phyloP scores from a whole-genome alignment of 2,888 invertebrate species.

The Molorchus minor region DNA sequence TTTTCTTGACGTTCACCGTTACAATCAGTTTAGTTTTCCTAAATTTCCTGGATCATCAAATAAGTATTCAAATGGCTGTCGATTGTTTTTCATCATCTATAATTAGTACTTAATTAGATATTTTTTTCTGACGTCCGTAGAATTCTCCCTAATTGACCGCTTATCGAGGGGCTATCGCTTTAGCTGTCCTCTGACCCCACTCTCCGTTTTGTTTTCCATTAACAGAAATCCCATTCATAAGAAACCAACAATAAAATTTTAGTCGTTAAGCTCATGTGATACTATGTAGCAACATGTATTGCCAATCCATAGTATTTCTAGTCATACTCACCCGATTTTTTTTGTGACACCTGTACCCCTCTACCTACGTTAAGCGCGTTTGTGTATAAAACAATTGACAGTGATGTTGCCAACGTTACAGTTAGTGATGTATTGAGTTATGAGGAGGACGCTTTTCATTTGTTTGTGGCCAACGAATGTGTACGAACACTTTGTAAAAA shows the following conservation, averaged over 20 bases:
- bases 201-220: constrained; percentile 1
- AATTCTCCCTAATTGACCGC: too few relatives aligned
- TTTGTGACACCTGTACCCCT: constrained; percentile 9
- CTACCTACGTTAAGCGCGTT: constrained; percentile 32
- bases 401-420: constrained; percentile 36
- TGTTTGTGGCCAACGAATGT: constrained; percentile 41
- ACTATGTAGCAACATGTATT: constrained; percentile 18
- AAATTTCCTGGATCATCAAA: too few relatives aligned
- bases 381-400: constrained; percentile 39
- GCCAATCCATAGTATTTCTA: constrained; percentile 18
- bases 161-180: constrained; percentile 16
- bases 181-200: constrained; percentile 4
- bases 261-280: constrained; percentile 13
- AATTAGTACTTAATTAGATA: too few relatives aligned
- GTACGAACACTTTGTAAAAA: constrained; percentile 41
- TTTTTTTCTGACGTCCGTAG: too few relatives aligned
- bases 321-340: constrained; percentile 9
- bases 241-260: constrained; percentile 20
- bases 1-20: too few relatives aligned
- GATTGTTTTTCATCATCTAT: too few relatives aligned
- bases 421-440: constrained; percentile 30
- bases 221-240: constrained; percentile 14
- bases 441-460: constrained; percentile 45
- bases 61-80: too few relatives aligned
- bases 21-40: too few relatives aligned